These are phyloP conservation scores for Nephila pilipes DNA, from an alignment of 1,140 invertebrate species.

Conservation along the genomic window DNA sequence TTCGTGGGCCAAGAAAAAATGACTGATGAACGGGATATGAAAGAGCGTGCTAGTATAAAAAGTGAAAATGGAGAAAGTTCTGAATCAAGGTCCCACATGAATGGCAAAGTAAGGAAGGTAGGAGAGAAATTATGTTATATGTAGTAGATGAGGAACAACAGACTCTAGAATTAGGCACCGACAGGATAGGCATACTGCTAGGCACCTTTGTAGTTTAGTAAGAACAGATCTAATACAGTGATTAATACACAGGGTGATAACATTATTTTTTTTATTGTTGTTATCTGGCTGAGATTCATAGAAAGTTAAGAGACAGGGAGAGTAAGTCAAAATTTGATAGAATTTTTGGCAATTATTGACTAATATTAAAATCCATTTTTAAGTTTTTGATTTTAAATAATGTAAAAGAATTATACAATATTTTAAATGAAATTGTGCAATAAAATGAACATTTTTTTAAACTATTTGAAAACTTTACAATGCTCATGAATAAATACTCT, in stretches of 20 bases:
- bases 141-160: slow-evolving; percentile 75
- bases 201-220: not conserved
- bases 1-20: slow-evolving; percentile 85
- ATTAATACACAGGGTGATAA: slow-evolving; percentile 71
- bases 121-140: slow-evolving; percentile 81
- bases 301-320: too few relatives aligned
- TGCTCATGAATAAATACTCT: too few relatives aligned
- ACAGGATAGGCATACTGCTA: slow-evolving; percentile 38
- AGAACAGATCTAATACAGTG: not conserved
- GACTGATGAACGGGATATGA: slow-evolving; percentile 89
- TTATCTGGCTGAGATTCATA: too few relatives aligned
- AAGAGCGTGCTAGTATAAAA: slow-evolving; percentile 94
- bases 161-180: slow-evolving; percentile 25
- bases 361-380: too few relatives aligned
- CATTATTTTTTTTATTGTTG: slow-evolving; percentile 9
- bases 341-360: too few relatives aligned
- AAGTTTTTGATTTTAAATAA: too few relatives aligned
- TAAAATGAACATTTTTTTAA: too few relatives aligned
- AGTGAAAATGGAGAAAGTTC: slow-evolving; percentile 88
- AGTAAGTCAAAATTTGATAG: too few relatives aligned
- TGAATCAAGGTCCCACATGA: slow-evolving; percentile 78
- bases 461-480: too few relatives aligned
- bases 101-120: slow-evolving; percentile 90
- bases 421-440: too few relatives aligned
- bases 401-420: too few relatives aligned